A percentile compares a stretch with the other conserved stretches of the same genome.
These are phyloP conservation scores for Chloroceryle inda DNA, from an alignment of 2,797 vertebrate species.

Conservation along the genomic window DNA sequence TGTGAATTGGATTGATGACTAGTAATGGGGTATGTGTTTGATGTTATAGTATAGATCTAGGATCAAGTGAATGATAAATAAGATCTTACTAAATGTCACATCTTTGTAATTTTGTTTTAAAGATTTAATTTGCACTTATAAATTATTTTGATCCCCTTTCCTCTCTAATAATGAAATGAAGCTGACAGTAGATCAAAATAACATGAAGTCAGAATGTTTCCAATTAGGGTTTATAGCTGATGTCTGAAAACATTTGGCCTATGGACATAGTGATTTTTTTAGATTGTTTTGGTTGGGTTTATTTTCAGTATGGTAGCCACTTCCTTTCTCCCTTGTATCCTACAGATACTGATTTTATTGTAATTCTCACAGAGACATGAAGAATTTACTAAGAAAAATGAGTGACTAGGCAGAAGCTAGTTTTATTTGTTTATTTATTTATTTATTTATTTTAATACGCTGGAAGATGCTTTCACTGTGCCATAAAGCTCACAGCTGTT, in stretches of 20 bases:
- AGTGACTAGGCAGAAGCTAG: neutral
- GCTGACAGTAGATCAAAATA: neutral
- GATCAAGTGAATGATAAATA: neutral
- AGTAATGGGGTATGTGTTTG: neutral
- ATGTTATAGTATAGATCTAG: neutral
- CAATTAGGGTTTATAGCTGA: neutral
- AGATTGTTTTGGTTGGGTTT: neutral
- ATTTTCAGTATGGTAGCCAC: neutral
- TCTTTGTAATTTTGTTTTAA: neutral
- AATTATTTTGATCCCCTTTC: neutral
- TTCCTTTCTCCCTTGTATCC: neutral
- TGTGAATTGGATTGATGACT: neutral
- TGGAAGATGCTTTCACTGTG: neutral
- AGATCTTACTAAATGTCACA: neutral
- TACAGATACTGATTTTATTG: neutral
- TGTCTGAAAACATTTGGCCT: neutral
- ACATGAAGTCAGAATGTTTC: neutral
- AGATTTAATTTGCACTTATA: neutral
- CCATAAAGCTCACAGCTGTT: neutral
- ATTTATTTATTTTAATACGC: neutral
- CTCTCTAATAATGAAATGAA: neutral
- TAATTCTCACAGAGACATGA: neutral
- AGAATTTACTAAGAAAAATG: neutral
- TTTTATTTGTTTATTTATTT: neutral
- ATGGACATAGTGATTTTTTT: neutral